Conservation (phyloP, 2,113 vertebrate species). For the Gulo gulo region DNA sequence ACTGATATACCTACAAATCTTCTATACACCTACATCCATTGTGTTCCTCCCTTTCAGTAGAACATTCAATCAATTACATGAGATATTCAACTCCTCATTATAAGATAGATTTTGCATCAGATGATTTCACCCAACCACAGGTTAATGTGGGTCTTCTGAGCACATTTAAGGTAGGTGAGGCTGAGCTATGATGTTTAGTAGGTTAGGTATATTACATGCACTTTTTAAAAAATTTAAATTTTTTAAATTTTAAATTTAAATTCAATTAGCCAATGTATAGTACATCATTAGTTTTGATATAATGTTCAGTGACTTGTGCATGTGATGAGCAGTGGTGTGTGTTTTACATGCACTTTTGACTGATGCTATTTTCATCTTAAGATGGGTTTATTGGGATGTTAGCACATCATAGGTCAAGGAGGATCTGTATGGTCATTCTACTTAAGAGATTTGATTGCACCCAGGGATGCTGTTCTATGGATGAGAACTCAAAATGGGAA, state of each 20-base stretch:
- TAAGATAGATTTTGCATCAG: neutral
- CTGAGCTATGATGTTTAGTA: neutral
- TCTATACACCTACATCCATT: neutral
- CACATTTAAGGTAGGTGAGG: neutral
- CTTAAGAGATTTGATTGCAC: neutral
- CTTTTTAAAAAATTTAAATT: neutral
- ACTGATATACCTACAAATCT: neutral
- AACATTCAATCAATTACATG: neutral
- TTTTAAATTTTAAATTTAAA: too few relatives aligned
- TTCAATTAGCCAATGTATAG: neutral
- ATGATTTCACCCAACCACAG: neutral
- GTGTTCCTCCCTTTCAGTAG: neutral
- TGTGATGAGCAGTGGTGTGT: neutral
- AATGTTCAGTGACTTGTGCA: neutral
- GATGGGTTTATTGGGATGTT: neutral
- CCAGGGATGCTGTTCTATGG: neutral
- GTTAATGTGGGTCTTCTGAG: neutral
- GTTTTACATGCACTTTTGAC: neutral
- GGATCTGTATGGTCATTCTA: neutral
- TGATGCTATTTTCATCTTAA: neutral
- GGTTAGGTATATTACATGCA: neutral
- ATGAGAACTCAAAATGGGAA: neutral
- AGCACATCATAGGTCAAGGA: neutral
- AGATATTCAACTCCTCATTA: neutral
- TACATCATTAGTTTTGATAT: neutral